Percentiles rank a stretch among this genome's conserved stretches.
Evolutionary conservation across 2,113 vertebrate species (phyloP).

Genomic region (Istiophorus platypterus): DNA sequence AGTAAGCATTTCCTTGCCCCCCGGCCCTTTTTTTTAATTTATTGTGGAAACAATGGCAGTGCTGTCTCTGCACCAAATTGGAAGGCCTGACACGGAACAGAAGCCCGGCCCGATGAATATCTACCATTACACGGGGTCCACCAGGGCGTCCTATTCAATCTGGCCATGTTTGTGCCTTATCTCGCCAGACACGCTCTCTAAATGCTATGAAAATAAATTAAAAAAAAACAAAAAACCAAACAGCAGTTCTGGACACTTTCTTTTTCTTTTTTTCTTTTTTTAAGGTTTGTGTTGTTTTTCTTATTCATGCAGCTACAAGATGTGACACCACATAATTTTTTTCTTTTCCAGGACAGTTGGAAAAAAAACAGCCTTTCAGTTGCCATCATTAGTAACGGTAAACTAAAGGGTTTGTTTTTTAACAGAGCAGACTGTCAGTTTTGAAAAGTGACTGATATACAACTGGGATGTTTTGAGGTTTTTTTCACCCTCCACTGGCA

Average conservation of each 20-base stretch:
- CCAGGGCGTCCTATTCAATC: not conserved
- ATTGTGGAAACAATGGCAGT: constrained; percentile 32
- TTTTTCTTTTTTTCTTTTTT: too few species aligned
- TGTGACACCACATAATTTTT: not conserved
- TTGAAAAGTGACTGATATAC: constrained; percentile 26
- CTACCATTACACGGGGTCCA: constrained; percentile 39
- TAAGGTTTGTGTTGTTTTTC: not conserved
- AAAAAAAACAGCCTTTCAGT: not conserved
- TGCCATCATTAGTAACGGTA: not conserved
- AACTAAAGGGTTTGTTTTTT: not conserved
- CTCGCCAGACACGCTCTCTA: not conserved
- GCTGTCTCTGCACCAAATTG: constrained; percentile 31
- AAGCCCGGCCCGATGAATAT: constrained; percentile 34
- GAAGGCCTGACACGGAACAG: constrained; percentile 22
- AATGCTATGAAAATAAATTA: constrained; percentile 15
- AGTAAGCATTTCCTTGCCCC: constrained; percentile 20
- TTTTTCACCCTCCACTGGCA: constrained; percentile 38
- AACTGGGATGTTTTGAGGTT: constrained; percentile 33
- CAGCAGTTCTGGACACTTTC: too few species aligned
- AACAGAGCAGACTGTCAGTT: constrained; percentile 1
- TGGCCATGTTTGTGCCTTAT: constrained; percentile 8
- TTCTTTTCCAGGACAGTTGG: not conserved
- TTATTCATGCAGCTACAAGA: not conserved
- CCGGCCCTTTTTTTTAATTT: not conserved
- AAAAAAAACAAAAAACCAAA: too few species aligned